phyloP scores from a whole-genome alignment of 2,888 invertebrate species.

The Halictus quadricinctus region DNA sequence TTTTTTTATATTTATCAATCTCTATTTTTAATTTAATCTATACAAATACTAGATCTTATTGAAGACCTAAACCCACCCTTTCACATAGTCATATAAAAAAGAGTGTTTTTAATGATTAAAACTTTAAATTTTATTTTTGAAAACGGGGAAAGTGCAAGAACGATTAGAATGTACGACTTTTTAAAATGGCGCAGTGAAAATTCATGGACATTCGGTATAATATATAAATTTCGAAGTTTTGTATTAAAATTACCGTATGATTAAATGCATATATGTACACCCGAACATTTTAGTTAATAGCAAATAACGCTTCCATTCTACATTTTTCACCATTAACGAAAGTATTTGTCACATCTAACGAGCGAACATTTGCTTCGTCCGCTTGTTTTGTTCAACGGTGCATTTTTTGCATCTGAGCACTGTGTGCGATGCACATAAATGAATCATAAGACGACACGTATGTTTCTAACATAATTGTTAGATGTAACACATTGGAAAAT shows the following conservation, averaged over 20 bases:
- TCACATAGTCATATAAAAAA: too few species aligned
- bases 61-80: too few species aligned
- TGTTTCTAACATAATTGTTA: not conserved
- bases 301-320: not conserved
- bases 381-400: not conserved
- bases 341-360: not conserved
- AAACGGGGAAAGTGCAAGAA: too few species aligned
- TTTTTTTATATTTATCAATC: too few species aligned
- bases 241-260: not conserved
- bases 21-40: too few species aligned
- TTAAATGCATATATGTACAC: not conserved
- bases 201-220: not conserved
- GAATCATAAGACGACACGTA: not conserved
- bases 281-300: not conserved
- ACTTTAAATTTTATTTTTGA: too few species aligned
- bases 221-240: not conserved
- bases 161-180: too few species aligned
- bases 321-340: not conserved
- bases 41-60: too few species aligned
- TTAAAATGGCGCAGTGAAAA: too few species aligned
- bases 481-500: not conserved
- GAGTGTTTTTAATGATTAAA: too few species aligned
- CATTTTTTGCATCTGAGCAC: not conserved
- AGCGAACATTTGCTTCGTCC: not conserved
- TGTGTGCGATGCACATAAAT: not conserved